These are phyloP conservation scores for Lepidocyrtinus sp. DNA, from an alignment of 2,888 invertebrate genomes.

Conservation along the genomic window DNA sequence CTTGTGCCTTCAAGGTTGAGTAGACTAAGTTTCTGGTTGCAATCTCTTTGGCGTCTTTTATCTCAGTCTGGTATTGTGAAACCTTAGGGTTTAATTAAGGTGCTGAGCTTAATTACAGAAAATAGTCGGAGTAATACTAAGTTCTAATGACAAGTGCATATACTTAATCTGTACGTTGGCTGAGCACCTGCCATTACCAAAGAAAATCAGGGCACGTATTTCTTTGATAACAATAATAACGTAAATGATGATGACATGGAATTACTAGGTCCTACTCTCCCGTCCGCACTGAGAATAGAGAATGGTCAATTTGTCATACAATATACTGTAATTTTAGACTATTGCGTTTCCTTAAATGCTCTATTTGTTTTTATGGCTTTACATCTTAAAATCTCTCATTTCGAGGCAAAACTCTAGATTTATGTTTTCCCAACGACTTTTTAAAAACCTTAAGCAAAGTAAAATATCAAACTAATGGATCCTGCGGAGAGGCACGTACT, in stretches of 20 bases:
- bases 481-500: neutral
- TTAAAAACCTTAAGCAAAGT: neutral
- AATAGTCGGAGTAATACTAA: constrained; percentile 3
- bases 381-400: too few species aligned
- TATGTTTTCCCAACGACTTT: neutral
- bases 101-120: constrained; percentile 34
- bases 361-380: too few species aligned
- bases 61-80: neutral
- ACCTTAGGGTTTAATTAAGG: too few species aligned
- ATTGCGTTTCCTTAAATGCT: too few species aligned
- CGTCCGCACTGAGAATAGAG: neutral
- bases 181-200: neutral
- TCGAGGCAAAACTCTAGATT: neutral
- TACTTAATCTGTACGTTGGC: neutral
- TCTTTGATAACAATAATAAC: neutral
- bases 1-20: neutral
- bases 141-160: neutral
- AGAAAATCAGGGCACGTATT: neutral
- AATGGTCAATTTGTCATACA: constrained; percentile 35
- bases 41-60: neutral
- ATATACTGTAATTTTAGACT: too few species aligned
- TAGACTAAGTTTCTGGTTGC: neutral
- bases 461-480: too few species aligned
- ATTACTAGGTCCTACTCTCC: neutral
- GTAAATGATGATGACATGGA: neutral